phyloP scores from a whole-genome alignment of 2,888 invertebrate species.

The Coecobrya sp. region DNA sequence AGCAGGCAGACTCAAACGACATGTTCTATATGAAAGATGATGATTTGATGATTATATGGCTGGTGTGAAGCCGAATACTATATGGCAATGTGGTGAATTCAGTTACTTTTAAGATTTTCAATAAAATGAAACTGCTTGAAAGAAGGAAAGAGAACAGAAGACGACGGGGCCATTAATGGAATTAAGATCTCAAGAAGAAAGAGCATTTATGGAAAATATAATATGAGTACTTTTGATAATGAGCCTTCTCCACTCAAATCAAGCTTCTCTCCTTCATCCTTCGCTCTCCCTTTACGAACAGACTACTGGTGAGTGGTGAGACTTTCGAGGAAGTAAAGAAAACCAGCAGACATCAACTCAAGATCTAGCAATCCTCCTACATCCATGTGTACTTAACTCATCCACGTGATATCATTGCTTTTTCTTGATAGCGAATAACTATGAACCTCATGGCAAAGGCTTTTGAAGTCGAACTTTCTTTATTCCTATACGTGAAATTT shows the following conservation, averaged over 20 bases:
- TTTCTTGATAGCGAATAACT: neutral
- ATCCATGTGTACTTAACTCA: neutral
- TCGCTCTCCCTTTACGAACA: neutral
- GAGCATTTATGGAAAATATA: conserved; percentile 73
- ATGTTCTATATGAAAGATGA: conserved; percentile 51
- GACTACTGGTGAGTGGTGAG: neutral
- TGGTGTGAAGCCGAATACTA: conserved; percentile 49
- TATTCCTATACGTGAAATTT: neutral
- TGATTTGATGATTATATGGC: conserved; percentile 66
- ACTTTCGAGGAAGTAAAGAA: conserved; percentile 30
- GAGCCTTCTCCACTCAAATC: conserved; percentile 70
- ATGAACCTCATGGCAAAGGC: neutral
- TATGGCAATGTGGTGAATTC: conserved; percentile 50
- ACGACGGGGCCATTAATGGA: conserved; percentile 75
- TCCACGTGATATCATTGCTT: neutral
- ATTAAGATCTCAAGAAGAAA: conserved; percentile 78
- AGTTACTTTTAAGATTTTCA: conserved; percentile 27
- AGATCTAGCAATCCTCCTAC: neutral
- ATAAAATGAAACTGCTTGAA: conserved; percentile 44
- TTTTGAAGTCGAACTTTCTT: conserved; percentile 45
- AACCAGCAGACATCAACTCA: conserved; percentile 31
- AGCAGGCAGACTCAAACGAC: neutral
- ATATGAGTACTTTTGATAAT: conserved; percentile 76
- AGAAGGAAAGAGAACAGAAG: conserved; percentile 24
- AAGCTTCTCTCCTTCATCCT: conserved; percentile 45